Evolutionary conservation across 2,888 invertebrate species (phyloP).

Genomic region (Microplitis deprimator): DNA sequence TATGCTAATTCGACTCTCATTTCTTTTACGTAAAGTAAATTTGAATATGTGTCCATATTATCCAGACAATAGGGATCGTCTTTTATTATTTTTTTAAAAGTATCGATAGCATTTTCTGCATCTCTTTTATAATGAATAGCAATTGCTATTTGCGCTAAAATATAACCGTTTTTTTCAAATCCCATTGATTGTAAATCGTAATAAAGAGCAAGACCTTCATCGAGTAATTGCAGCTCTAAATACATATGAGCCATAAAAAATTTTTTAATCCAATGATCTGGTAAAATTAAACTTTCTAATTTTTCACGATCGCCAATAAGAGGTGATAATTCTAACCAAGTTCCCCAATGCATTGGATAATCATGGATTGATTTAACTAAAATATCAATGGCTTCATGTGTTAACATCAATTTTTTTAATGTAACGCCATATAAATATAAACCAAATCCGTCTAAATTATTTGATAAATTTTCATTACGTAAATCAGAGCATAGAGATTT

Average conservation of each 20-base stretch:
- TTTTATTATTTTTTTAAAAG: constrained; percentile 87
- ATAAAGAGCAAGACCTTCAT: constrained; percentile 90
- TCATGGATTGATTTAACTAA: constrained; percentile 84
- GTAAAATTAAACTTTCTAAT: constrained; percentile 77
- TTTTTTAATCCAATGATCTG: constrained; percentile 94
- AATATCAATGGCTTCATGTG: constrained; percentile 83
- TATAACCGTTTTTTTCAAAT: constrained; percentile 89
- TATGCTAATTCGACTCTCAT: constrained; percentile 92
- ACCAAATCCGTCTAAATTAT: constrained; percentile 87
- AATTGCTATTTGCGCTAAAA: constrained; percentile 92
- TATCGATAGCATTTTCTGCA: constrained; percentile 88
- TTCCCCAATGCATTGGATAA: constrained; percentile 93
- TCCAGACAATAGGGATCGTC: constrained; percentile 95
- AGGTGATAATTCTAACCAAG: constrained; percentile 93
- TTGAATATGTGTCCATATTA: constrained; percentile 97
- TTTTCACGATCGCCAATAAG: constrained; percentile 88
- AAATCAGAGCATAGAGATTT: constrained; percentile 75
- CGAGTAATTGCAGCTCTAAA: constrained; percentile 90
- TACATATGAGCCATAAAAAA: constrained; percentile 93
- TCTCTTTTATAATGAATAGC: constrained; percentile 95
- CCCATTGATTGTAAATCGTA: constrained; percentile 83
- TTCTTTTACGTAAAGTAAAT: constrained; percentile 94
- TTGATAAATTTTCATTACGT: constrained; percentile 74
- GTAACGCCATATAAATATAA: constrained; percentile 93
- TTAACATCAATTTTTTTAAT: constrained; percentile 87